Base-by-base conservation (phyloP, 2,888 invertebrate genomes). In the Perithous albicinctus region DNA sequence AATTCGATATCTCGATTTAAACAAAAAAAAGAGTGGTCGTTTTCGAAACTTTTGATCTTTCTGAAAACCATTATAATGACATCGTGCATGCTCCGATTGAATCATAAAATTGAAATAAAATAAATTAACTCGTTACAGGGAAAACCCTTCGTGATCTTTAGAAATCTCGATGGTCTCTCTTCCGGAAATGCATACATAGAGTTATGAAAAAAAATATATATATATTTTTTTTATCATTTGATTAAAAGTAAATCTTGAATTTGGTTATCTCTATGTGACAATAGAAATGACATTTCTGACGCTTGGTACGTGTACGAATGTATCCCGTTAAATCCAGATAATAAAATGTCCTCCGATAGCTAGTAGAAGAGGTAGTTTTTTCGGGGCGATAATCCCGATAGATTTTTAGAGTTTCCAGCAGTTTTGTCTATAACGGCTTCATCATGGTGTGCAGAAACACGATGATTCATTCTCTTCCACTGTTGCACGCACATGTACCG, bases 381-480 rank as follows among this genome's bases (percentile, higher is more conserved):
- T 32, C n/a, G n/a, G n/a, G n/a, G 32, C 18, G 18, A 8, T 59
- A 59, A 59, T 59, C 56, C 56, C 18, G 56, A 59, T 18, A 32
- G 32, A n/a, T 29, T 59, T 59, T 59, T 59, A 35, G 35, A 15
- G 35, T 10, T 59, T 59, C 18, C 15, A 59, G 32, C 18, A 59
- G 59, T 32, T 59, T 56, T 32, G 26, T 32, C 32, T 15, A 6
- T 59, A 59, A 59, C 8, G 59, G 35, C 54, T 51, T 41, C 63
- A n/a, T n/a, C n/a, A n/a, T 26, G 51, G 32, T 41, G 54, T 12
- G 23, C 54, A 61, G 46, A 32, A 46, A 69, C 77, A 35, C 56
- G 61, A 54, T 69, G 63, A 63, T 63, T 73, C 63, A 67, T 77
- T 76, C 48, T 72, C 59, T 20, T 8, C 20, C 18, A 23, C 12